phyloP scores from a whole-genome alignment of 2,888 invertebrate genomes.

The Smittia aterrima region DNA sequence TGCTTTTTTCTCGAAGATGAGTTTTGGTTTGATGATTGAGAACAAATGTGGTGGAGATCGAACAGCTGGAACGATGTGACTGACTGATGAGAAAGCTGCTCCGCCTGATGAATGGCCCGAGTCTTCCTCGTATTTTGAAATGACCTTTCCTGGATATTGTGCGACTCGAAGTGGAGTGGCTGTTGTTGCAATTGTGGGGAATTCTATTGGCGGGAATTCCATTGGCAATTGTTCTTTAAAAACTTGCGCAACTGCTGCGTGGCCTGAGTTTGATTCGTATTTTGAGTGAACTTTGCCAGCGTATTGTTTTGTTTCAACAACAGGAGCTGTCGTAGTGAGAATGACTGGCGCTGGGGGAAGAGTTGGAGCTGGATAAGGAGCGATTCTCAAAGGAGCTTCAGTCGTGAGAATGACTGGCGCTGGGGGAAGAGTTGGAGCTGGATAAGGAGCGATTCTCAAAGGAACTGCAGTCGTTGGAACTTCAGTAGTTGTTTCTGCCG shows the following conservation, averaged over 20 bases:
- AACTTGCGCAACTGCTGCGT: neutral
- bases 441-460: constrained; percentile 41
- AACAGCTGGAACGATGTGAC: neutral
- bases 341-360: constrained; percentile 35
- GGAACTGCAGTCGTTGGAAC: constrained; percentile 44
- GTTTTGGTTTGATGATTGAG: neutral
- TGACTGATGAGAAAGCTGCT: neutral
- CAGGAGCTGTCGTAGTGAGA: constrained; percentile 16
- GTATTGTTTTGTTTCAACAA: constrained; percentile 20
- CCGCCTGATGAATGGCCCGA: neutral
- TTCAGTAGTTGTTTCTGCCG: constrained; percentile 43
- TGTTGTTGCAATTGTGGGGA: constrained; percentile 26
- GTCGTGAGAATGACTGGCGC: constrained; percentile 26
- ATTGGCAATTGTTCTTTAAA: no score
- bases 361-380: constrained; percentile 42
- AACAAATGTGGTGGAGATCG: neutral
- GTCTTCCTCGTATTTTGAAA: constrained; percentile 28
- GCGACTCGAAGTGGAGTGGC: neutral
- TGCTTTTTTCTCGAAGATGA: neutral
- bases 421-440: constrained; percentile 38
- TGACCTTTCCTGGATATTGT: constrained; percentile 34
- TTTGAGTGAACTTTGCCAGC: constrained; percentile 37
- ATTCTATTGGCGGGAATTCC: no score
- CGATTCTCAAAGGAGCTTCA: constrained; percentile 39
- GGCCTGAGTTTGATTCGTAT: neutral